phyloP scores from a whole-genome alignment of 2,888 invertebrate genomes.

The Lasioglossum leucozonium region DNA sequence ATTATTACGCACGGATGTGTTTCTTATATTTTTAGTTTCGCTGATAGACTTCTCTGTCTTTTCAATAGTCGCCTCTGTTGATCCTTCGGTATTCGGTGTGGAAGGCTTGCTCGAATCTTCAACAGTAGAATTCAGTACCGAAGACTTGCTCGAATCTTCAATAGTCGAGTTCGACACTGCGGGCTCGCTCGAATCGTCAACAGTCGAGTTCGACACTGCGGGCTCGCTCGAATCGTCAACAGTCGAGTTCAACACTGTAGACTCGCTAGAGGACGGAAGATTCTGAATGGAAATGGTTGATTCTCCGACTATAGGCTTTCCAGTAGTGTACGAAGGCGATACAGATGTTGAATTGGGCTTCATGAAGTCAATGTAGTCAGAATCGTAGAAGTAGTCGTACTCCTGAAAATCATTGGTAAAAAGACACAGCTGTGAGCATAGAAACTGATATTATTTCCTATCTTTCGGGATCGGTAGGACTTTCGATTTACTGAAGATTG shows the following conservation, averaged over 20 bases:
- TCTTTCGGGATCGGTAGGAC: no score
- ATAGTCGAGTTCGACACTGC: not conserved
- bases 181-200: not conserved
- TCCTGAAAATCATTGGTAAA: conserved; percentile 85
- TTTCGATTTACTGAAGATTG: no score
- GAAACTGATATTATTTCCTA: not conserved
- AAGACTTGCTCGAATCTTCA: not conserved
- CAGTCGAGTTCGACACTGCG: not conserved
- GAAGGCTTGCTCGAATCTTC: not conserved
- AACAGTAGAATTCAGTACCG: not conserved
- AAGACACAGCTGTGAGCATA: not conserved
- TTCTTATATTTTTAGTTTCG: conserved; percentile 3
- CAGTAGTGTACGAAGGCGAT: conserved; percentile 38
- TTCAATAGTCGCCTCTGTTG: conserved; percentile 8
- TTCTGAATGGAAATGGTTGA: conserved; percentile 9
- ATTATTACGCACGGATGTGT: not conserved
- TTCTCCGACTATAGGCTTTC: conserved; percentile 16
- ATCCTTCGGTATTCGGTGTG: not conserved
- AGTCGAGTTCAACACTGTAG: not conserved
- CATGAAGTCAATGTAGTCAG: conserved; percentile 89
- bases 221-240: not conserved
- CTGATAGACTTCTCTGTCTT: not conserved
- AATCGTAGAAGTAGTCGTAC: conserved; percentile 89
- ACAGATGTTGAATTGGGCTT: conserved; percentile 49
- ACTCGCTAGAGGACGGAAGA: not conserved